Evolutionary conservation across 2,113 vertebrate genomes (phyloP).

Genomic region (Calidris pugnax): DNA sequence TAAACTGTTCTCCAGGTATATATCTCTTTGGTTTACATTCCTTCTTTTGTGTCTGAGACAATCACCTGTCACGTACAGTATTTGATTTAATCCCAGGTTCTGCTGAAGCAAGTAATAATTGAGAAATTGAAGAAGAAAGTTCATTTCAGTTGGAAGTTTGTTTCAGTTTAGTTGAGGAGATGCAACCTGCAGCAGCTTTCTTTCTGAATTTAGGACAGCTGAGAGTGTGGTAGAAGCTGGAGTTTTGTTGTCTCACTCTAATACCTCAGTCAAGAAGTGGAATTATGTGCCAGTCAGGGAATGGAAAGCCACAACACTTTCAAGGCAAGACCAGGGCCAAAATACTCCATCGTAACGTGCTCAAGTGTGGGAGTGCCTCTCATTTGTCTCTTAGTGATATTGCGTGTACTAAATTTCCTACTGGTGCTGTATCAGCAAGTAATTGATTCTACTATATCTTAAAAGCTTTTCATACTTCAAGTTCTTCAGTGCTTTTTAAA

Average conservation of each 20-base stretch:
- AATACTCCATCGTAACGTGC: neutral
- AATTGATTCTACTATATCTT: slow-evolving; percentile 37
- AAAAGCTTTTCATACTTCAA: slow-evolving; percentile 42
- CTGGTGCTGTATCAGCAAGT: slow-evolving; percentile 32
- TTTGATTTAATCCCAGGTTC: slow-evolving; percentile 21
- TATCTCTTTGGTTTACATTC: neutral
- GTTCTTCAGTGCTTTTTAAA: slow-evolving; percentile 28
- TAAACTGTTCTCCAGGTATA: neutral
- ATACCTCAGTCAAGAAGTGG: slow-evolving; percentile 13
- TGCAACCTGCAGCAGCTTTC: slow-evolving; percentile 11
- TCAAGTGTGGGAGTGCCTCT: neutral
- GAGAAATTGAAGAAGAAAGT: slow-evolving; percentile 20
- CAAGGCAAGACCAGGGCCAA: neutral
- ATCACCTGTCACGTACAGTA: neutral
- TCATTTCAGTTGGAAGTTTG: slow-evolving; percentile 35
- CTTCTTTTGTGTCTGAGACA: neutral
- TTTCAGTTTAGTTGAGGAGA: slow-evolving; percentile 18
- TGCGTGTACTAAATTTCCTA: neutral
- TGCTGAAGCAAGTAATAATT: slow-evolving; percentile 22
- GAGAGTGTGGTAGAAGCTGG: neutral
- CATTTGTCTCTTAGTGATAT: neutral
- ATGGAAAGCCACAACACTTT: neutral
- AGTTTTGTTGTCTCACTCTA: neutral
- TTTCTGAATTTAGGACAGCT: slow-evolving; percentile 40
- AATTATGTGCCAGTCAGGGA: neutral